phyloP scores from a whole-genome alignment of 2,888 invertebrate species.

The Molorchus minor region DNA sequence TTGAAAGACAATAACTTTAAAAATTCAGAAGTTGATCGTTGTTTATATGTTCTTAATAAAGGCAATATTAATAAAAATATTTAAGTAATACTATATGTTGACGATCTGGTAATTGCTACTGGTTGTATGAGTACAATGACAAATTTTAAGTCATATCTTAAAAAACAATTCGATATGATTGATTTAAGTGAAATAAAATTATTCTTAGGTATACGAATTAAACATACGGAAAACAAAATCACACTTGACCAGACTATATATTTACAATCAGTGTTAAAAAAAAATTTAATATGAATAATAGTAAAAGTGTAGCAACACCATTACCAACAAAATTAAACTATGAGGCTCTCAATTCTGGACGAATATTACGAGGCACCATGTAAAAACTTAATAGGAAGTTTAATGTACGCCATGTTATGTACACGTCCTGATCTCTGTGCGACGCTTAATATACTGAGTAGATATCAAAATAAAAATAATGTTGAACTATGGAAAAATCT shows the following conservation, averaged over 20 bases:
- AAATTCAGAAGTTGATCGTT: not conserved
- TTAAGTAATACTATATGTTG: not conserved
- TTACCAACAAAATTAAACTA: not conserved
- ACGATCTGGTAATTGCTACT: not conserved
- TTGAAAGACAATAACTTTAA: not conserved
- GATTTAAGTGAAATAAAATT: not conserved
- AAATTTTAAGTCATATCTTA: not conserved
- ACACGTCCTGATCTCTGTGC: not conserved
- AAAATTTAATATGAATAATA: not conserved
- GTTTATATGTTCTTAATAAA: not conserved
- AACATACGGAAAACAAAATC: not conserved
- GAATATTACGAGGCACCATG: slow-evolving; percentile 1
- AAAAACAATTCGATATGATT: not conserved
- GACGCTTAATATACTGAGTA: not conserved
- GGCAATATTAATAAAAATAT: not conserved
- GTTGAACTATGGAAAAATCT: not conserved
- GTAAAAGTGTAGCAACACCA: not conserved
- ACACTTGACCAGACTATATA: not conserved
- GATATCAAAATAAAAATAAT: not conserved
- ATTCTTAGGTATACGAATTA: not conserved
- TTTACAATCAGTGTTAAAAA: not conserved
- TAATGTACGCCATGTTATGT: not conserved
- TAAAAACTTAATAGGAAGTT: not conserved
- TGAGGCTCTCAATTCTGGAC: not conserved
- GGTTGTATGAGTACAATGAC: not conserved